Base-by-base conservation (phyloP, 1,140 invertebrate genomes). In the Geopemphigus sp. region DNA sequence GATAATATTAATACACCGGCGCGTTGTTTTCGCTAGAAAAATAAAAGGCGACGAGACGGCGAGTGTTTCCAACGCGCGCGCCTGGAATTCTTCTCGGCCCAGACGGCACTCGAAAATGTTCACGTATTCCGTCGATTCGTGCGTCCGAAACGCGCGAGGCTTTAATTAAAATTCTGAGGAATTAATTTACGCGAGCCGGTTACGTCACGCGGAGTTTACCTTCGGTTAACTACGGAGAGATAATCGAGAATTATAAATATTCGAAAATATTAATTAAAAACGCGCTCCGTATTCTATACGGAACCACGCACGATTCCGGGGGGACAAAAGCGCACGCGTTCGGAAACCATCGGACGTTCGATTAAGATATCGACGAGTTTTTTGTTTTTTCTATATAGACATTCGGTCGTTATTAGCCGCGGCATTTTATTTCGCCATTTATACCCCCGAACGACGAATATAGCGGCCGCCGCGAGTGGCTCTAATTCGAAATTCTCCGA, bases 111-210 rank as follows among this genome's bases (percentile, higher is more conserved):
- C 24, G 45, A 15, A 47, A 47, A 10, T 22, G 19, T 24, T 66
- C 32, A 45, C 45, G 15, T 68, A 24, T 14, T 47, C 5, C n/a
- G 22, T 68, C 12, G 47, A 47, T 68, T 68, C 5, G 8, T 32
- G 39, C n/a, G 64, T 47, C 22, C 1, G 14, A 68, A 45, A 68
- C 1, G 0, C 12, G 10, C 22, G 26, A 47, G 39, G 6, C 19
- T 47, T 45, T 68, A 68, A 68, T 68, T 68, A 47, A 68, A 68
- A 68, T 68, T 47, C 14, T 22, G 15, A 22, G n/a, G n/a, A 68
- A 68, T 47, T 45, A 22, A 68, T 24, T 47, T 14, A 66, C 11
- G n/a, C n/a, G n/a, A n/a, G n/a, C n/a, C n/a, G n/a, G n/a, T n/a
- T n/a, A n/a, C n/a, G n/a, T n/a, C n/a, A n/a, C 19, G 14, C 12